These are phyloP conservation scores for Myotis brandtii DNA, from an alignment of 2,113 vertebrate genomes.

Conservation along the genomic window DNA sequence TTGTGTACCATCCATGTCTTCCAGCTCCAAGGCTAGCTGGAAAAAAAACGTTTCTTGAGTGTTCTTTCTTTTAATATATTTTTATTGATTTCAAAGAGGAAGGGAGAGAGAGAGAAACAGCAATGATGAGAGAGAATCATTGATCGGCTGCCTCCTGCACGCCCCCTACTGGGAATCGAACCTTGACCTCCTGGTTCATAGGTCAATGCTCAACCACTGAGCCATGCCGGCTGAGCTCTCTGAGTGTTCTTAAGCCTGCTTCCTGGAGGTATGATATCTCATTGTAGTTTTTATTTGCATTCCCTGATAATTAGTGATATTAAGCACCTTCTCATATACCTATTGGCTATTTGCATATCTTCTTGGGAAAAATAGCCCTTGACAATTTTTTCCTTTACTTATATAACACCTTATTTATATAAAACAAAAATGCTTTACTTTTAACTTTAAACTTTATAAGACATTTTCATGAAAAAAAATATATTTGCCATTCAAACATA, in stretches of 20 bases:
- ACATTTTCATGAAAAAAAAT: neutral
- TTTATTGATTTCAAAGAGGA: too few relatives aligned
- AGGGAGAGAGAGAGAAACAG: too few relatives aligned
- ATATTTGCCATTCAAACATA: neutral
- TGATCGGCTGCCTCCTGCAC: too few relatives aligned
- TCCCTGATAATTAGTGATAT: neutral
- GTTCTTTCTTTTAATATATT: too few relatives aligned
- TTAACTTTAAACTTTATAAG: neutral
- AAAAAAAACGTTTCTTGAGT: neutral
- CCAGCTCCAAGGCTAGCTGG: neutral
- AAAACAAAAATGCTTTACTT: slow-evolving; percentile 36
- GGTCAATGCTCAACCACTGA: too few relatives aligned
- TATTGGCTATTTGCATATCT: neutral
- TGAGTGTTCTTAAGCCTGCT: neutral
- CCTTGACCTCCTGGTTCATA: too few relatives aligned
- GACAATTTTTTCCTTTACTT: neutral
- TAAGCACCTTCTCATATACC: neutral
- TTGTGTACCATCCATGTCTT: neutral
- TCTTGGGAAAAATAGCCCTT: neutral
- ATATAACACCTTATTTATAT: neutral
- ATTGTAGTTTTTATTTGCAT: neutral
- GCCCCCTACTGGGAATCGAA: too few relatives aligned
- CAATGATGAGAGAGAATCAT: too few relatives aligned
- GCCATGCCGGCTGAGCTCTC: too few relatives aligned
- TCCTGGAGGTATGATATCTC: neutral